phyloP scores from a whole-genome alignment of 2,113 vertebrate species.

The Sylvietta virens region DNA sequence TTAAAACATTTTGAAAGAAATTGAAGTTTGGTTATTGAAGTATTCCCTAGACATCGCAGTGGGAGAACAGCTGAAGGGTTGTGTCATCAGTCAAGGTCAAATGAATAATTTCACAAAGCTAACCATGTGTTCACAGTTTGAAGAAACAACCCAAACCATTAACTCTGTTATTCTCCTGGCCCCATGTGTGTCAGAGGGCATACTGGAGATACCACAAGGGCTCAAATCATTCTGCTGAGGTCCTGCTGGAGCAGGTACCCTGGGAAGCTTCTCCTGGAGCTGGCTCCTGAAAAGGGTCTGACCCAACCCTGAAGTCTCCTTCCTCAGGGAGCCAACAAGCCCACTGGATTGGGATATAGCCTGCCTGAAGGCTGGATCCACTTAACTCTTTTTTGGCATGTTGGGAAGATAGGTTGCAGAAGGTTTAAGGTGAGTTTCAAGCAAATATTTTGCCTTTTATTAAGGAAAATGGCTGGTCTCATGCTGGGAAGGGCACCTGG shows the following conservation, averaged over 20 bases:
- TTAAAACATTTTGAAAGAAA: background rate
- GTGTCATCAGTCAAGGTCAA: background rate
- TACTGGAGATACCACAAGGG: background rate
- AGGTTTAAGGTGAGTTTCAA: background rate
- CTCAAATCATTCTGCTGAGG: accelerated
- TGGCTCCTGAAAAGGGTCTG: background rate
- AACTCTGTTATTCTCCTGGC: background rate
- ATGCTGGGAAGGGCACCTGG: background rate
- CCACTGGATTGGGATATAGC: background rate
- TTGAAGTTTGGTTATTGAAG: background rate
- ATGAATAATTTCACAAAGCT: background rate
- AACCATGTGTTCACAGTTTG: background rate
- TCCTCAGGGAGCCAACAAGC: background rate
- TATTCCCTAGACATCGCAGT: background rate
- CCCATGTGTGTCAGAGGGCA: accelerated
- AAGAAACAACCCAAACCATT: background rate
- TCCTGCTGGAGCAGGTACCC: background rate
- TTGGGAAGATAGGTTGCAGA: background rate
- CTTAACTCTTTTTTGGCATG: background rate
- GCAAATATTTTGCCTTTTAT: background rate
- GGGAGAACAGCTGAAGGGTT: background rate
- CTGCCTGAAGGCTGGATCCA: background rate
- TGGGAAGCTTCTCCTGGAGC: background rate
- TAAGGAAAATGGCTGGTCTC: background rate
- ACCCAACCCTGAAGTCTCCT: background rate